Evolutionary conservation across 1,140 invertebrate species (phyloP).

Genomic region (Dreissena polymorpha): DNA sequence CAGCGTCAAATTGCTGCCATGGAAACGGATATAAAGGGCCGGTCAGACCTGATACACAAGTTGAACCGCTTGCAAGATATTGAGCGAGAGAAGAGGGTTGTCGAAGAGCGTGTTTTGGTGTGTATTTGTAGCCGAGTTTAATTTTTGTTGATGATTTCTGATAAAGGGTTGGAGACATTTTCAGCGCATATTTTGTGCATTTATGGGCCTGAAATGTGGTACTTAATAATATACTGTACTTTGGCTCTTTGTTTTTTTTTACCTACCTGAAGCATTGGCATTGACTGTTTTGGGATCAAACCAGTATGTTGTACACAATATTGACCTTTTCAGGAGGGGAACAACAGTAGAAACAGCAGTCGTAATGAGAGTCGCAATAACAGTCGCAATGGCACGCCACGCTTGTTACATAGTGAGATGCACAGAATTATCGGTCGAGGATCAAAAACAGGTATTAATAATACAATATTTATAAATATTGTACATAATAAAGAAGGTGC

Average conservation of each 20-base stretch:
- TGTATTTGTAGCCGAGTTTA: not conserved
- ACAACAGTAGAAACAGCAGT: not conserved
- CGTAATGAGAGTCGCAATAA: slow-evolving; percentile 4
- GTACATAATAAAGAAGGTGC: no score
- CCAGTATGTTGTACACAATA: not conserved
- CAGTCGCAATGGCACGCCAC: slow-evolving; percentile 10
- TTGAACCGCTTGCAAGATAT: slow-evolving; percentile 28
- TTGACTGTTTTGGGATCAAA: not conserved
- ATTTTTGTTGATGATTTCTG: not conserved
- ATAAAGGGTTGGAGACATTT: no score
- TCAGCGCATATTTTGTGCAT: no score
- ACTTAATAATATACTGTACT: no score
- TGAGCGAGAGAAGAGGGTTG: slow-evolving; percentile 24
- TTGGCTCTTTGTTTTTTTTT: no score
- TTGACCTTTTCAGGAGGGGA: slow-evolving; percentile 28
- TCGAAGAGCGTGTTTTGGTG: slow-evolving; percentile 50
- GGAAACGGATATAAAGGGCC: slow-evolving; percentile 21
- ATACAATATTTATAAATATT: not conserved
- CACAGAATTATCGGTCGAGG: slow-evolving; percentile 37
- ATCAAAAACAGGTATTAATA: slow-evolving; percentile 6
- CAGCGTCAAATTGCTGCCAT: slow-evolving; percentile 36
- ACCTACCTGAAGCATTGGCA: no score
- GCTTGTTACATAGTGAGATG: slow-evolving; percentile 34
- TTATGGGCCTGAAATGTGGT: no score
- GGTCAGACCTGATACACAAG: slow-evolving; percentile 16